Evolutionary conservation across 2,797 vertebrate species (phyloP).

Genomic region (Muraenolepis orangiensis): DNA sequence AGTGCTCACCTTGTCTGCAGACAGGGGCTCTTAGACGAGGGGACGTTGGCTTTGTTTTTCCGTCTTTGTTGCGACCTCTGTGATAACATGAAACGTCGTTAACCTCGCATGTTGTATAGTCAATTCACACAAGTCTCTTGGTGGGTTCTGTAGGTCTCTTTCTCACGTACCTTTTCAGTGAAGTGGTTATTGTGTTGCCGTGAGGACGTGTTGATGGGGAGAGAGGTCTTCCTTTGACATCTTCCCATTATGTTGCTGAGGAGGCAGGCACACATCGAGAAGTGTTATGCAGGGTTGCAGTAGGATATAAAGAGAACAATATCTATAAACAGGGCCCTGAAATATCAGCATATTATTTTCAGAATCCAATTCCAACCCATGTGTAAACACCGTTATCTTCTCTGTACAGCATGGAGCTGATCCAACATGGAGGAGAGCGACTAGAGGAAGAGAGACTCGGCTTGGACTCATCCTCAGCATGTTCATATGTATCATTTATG

Average conservation of each 20-base stretch:
- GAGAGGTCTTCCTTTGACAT: constrained; percentile 45
- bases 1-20: constrained; percentile 54
- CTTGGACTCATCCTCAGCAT: background rate
- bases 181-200: constrained; percentile 33
- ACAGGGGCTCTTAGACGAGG: constrained; percentile 34
- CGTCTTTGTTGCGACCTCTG: constrained; percentile 49
- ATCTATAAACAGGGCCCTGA: background rate
- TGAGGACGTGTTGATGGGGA: constrained; percentile 24
- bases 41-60: constrained; percentile 46
- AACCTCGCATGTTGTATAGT: background rate
- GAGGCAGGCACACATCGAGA: no score
- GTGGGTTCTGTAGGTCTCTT: background rate
- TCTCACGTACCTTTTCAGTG: constrained; percentile 43
- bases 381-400: no score
- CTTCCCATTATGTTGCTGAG: constrained; percentile 55
- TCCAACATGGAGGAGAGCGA: no score
- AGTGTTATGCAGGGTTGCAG: no score
- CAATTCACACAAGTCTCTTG: background rate
- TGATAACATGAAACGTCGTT: constrained; percentile 11
- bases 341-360: background rate
- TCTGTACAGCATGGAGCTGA: no score
- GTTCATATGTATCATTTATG: background rate
- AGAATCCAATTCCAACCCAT: no score
- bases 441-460: no score
- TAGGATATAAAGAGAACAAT: background rate